Evolutionary conservation across 2,888 invertebrate genomes (phyloP).

Genomic region (Anaspis maculata): DNA sequence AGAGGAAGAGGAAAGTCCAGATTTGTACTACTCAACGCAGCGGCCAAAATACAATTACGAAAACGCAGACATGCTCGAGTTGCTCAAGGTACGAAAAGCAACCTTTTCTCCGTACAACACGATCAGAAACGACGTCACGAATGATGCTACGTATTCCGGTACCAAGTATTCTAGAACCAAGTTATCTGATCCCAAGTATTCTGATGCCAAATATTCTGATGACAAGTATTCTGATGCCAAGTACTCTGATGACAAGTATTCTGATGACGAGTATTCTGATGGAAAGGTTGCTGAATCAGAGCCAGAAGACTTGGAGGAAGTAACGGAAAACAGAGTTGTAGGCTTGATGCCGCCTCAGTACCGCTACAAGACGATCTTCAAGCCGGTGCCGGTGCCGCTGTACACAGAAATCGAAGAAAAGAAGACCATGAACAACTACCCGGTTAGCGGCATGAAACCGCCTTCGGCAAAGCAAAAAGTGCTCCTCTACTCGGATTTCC

Average conservation of each 20-base stretch:
- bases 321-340: not conserved
- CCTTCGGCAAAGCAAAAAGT: conserved; percentile 28
- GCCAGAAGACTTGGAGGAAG: not conserved
- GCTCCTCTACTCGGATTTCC: conserved; percentile 28
- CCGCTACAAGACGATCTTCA: not conserved
- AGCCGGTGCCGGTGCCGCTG: conserved; percentile 2
- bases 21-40: not conserved
- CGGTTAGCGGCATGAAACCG: conserved; percentile 37
- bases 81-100: not conserved
- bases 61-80: not conserved
- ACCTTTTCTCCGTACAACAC: not conserved
- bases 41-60: not conserved
- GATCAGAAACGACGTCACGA: not conserved
- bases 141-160: not conserved
- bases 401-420: conserved; percentile 1
- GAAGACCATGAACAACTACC: conserved; percentile 27
- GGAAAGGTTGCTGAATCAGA: not conserved
- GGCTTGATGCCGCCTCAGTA: too few relatives aligned
- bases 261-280: too few relatives aligned
- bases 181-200: too few relatives aligned
- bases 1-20: not conserved
- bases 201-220: too few relatives aligned
- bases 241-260: too few relatives aligned
- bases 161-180: too few relatives aligned
- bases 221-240: too few relatives aligned